Percentiles rank a stretch among this genome's conserved stretches.
These are phyloP conservation scores for Leptogaster cylindrica DNA, from an alignment of 2,888 invertebrate species.

Conservation along the genomic window DNA sequence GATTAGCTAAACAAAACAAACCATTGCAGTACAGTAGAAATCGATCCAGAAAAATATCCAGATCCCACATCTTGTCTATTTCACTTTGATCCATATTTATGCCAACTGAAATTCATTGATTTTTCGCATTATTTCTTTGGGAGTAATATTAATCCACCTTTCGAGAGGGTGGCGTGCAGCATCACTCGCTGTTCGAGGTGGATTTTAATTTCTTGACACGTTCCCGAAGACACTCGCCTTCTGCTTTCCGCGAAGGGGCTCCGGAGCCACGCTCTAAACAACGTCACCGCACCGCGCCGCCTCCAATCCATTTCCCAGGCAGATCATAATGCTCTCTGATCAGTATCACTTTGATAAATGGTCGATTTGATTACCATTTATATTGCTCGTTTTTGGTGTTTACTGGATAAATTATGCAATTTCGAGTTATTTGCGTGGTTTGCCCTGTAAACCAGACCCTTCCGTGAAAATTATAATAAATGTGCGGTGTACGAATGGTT, in stretches of 20 bases:
- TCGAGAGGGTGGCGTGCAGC: neutral
- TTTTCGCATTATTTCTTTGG: no score
- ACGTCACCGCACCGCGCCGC: neutral
- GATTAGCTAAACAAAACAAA: no score
- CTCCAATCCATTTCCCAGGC: constrained; percentile 37
- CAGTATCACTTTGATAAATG: constrained; percentile 47
- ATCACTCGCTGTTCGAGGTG: no score
- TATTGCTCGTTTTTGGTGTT: constrained; percentile 45
- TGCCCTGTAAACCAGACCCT: constrained; percentile 24
- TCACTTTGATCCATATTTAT: no score
- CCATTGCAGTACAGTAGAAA: no score
- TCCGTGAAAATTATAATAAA: constrained; percentile 45
- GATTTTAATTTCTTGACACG: constrained; percentile 15
- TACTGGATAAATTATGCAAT: constrained; percentile 47
- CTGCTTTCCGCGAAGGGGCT: constrained; percentile 6
- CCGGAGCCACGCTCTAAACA: no score
- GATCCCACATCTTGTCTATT: no score
- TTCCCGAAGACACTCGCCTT: constrained; percentile 7
- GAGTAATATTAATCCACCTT: no score
- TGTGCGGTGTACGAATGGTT: constrained; percentile 41
- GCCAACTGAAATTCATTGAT: no score
- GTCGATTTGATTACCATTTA: constrained; percentile 47
- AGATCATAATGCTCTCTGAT: constrained; percentile 43
- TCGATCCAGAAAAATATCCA: no score
- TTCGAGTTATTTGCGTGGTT: constrained; percentile 34